Evolutionary conservation across 1,140 invertebrate species (phyloP).

Genomic region (Mesaphorura yosii): DNA sequence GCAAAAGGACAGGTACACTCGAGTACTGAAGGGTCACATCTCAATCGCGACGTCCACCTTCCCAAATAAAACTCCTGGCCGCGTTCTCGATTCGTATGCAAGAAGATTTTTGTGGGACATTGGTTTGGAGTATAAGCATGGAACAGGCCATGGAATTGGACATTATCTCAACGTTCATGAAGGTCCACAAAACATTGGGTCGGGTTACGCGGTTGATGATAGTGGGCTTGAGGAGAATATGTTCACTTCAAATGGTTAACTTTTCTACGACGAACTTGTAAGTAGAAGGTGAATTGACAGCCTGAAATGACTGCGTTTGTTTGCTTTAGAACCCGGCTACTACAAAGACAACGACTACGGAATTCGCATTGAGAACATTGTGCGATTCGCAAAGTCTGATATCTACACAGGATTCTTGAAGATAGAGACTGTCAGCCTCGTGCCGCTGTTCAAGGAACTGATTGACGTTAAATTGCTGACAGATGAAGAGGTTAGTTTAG

Average conservation of each 20-base stretch:
- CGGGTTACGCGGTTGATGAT: constrained; percentile 56
- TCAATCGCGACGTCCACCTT: constrained; percentile 55
- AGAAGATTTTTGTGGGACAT: constrained; percentile 65
- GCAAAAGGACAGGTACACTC: constrained; percentile 71
- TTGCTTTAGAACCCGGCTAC: constrained; percentile 58
- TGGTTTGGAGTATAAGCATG: constrained; percentile 91
- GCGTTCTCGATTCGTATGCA: constrained; percentile 40
- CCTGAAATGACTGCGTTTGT: neutral
- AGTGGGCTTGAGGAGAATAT: constrained; percentile 74
- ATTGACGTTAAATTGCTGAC: constrained; percentile 68
- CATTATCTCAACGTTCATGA: constrained; percentile 93
- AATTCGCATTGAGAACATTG: constrained; percentile 77
- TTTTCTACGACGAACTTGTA: neutral
- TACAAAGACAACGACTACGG: constrained; percentile 78
- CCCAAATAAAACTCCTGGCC: constrained; percentile 44
- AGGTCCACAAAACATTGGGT: constrained; percentile 69
- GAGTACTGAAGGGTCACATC: constrained; percentile 76
- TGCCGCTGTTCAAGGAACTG: constrained; percentile 85
- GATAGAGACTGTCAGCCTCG: constrained; percentile 73
- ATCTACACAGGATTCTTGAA: constrained; percentile 52
- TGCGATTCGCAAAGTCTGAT: constrained; percentile 59
- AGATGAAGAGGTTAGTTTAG: constrained; percentile 49
- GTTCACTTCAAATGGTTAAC: constrained; percentile 81
- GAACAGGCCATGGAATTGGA: constrained; percentile 94
- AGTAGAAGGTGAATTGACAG: too few relatives aligned